phyloP scores from a whole-genome alignment of 2,888 invertebrate genomes.

The Trachelus tabidus region DNA sequence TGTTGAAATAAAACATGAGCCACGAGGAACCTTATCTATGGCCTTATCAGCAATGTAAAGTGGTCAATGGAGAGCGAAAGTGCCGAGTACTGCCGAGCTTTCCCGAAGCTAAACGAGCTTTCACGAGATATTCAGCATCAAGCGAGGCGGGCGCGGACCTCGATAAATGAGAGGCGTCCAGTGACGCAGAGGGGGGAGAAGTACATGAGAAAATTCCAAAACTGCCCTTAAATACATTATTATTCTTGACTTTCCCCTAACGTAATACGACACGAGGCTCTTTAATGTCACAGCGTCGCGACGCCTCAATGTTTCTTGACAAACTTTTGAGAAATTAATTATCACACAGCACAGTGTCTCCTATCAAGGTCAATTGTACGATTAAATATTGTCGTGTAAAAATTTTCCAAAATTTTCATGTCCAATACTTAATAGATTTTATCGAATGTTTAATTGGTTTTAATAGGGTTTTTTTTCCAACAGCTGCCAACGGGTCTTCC shows the following conservation, averaged over 20 bases:
- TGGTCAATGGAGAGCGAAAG: slow-evolving; percentile 19
- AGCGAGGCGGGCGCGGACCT: neutral
- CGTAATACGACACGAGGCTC: neutral
- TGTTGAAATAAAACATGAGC: slow-evolving; percentile 31
- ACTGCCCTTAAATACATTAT: neutral
- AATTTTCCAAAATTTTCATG: neutral
- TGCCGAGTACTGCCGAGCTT: neutral
- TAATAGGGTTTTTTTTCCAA: neutral
- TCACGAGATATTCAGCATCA: neutral
- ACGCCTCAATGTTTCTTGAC: neutral
- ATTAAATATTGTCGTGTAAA: neutral
- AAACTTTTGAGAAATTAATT: neutral
- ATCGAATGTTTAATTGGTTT: too few species aligned
- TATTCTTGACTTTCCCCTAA: neutral
- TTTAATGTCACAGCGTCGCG: neutral
- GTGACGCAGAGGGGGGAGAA: neutral
- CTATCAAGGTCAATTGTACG: neutral
- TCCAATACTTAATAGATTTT: neutral
- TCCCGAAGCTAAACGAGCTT: neutral
- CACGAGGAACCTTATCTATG: slow-evolving; percentile 24
- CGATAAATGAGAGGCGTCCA: neutral
- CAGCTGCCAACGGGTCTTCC: neutral
- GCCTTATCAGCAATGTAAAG: slow-evolving; percentile 30
- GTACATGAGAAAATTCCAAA: neutral
- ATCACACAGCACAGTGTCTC: neutral